These are phyloP conservation scores for Gallinago paraguaiae DNA, from an alignment of 2,113 vertebrate species.

Conservation along the genomic window DNA sequence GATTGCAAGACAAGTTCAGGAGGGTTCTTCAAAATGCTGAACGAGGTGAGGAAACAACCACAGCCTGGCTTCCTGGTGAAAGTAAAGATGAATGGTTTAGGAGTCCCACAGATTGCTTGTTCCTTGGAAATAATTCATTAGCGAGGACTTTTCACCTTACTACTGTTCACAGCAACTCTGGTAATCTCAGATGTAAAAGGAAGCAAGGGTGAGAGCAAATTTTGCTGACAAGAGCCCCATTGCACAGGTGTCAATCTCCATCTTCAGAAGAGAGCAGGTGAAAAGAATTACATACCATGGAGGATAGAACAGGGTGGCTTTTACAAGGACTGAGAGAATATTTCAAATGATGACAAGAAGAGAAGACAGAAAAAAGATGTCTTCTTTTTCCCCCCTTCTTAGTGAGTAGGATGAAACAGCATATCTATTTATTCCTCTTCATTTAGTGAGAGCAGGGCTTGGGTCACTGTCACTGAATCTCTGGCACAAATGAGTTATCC, in stretches of 20 bases:
- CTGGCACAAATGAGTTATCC: slow-evolving; percentile 14
- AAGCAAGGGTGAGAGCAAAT: not conserved
- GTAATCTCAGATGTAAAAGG: not conserved
- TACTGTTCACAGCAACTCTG: not conserved
- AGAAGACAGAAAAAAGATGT: not conserved
- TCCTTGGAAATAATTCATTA: slow-evolving; percentile 25
- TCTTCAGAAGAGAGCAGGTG: not conserved
- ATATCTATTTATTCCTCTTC: slow-evolving; percentile 35
- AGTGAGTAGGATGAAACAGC: slow-evolving; percentile 8
- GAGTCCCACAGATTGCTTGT: not conserved
- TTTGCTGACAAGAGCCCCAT: not conserved
- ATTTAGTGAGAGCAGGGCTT: slow-evolving; percentile 8
- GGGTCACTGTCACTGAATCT: slow-evolving; percentile 13
- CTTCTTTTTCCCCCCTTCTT: not conserved
- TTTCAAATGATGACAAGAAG: slow-evolving; percentile 1
- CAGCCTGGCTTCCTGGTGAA: not conserved
- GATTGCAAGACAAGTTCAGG: not conserved
- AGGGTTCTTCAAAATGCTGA: not conserved
- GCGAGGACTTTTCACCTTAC: not conserved
- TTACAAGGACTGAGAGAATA: not conserved
- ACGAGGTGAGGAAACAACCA: not conserved
- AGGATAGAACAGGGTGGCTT: not conserved
- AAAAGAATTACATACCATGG: not conserved
- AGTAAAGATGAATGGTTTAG: not conserved
- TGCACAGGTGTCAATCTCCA: not conserved